These are phyloP conservation scores for Drosophila athabasca DNA, from an alignment of 1,140 invertebrate genomes.

Conservation along the genomic window DNA sequence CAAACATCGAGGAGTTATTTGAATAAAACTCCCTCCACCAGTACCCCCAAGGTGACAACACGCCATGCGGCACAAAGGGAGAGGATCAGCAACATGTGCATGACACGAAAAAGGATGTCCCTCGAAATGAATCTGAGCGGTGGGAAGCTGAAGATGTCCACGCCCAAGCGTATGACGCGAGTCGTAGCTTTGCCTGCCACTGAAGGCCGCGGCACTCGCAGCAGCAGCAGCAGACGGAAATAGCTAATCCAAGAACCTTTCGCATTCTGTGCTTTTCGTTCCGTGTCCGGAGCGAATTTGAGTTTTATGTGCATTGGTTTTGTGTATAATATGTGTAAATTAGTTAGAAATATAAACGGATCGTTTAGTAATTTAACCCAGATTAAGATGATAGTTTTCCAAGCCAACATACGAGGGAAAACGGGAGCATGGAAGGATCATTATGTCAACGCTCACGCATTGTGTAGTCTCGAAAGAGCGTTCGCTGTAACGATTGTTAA, in stretches of 20 bases:
- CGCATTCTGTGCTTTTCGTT: conserved; percentile 17
- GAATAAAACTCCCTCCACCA: conserved; percentile 3
- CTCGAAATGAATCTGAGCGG: conserved; percentile 62
- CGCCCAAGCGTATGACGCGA: conserved; percentile 56
- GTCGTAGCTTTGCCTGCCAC: conserved; percentile 5
- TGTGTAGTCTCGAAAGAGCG: no score
- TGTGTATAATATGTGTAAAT: conserved; percentile 46
- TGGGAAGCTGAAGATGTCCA: conserved; percentile 45
- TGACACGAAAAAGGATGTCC: conserved; percentile 69
- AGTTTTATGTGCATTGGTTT: not conserved
- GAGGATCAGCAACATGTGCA: conserved; percentile 37
- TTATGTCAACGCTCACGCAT: no score
- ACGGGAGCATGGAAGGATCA: not conserved
- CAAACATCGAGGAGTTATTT: not conserved
- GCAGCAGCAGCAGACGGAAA: conserved; percentile 26
- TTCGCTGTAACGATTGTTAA: no score
- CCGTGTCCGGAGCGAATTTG: not conserved
- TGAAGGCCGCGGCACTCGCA: conserved; percentile 2
- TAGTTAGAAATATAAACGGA: conserved; percentile 35
- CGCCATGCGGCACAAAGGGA: conserved; percentile 55
- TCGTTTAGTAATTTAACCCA: conserved; percentile 34
- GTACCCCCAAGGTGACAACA: conserved; percentile 46
- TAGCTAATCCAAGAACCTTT: not conserved
- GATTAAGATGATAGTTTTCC: not conserved
- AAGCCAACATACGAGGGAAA: no score